Conservation (phyloP, 2,113 vertebrate genomes). For the Corydoras maculifer region DNA sequence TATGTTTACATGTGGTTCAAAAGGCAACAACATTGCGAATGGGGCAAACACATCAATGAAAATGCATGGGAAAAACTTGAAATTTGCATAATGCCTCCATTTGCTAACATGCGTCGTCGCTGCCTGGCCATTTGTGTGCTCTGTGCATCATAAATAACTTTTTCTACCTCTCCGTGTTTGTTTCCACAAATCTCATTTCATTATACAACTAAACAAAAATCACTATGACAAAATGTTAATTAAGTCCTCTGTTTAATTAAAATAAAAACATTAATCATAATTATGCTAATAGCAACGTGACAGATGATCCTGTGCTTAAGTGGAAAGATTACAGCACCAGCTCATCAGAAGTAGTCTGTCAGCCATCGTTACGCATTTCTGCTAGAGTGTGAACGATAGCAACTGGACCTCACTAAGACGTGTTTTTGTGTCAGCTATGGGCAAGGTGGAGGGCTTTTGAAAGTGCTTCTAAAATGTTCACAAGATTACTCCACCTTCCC, state of each 20-base stretch:
- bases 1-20: conserved; percentile 37
- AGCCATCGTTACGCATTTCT: conserved; percentile 4
- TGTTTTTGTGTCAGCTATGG: conserved; percentile 45
- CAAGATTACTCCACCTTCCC: conserved; percentile 54
- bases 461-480: conserved; percentile 63
- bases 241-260: conserved; percentile 31
- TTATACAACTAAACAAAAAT: conserved; percentile 53
- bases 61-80: conserved; percentile 71
- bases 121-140: conserved; percentile 75
- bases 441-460: conserved; percentile 49
- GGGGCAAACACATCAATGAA: conserved; percentile 19
- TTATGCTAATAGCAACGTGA: conserved; percentile 21
- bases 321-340: conserved; percentile 66
- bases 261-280: conserved; percentile 31
- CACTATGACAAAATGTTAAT: conserved; percentile 51
- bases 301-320: conserved; percentile 72
- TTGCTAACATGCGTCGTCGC: conserved; percentile 82
- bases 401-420: neutral
- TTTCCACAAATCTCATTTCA: conserved; percentile 45
- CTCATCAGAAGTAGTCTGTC: conserved; percentile 38
- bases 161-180: conserved; percentile 38
- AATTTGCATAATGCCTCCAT: conserved; percentile 80
- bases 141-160: conserved; percentile 87
- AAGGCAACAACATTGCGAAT: conserved; percentile 62
- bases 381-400: conserved; percentile 37